These are phyloP conservation scores for Lutjanus argentimaculatus DNA, from an alignment of 2,797 vertebrate genomes.

Conservation along the genomic window DNA sequence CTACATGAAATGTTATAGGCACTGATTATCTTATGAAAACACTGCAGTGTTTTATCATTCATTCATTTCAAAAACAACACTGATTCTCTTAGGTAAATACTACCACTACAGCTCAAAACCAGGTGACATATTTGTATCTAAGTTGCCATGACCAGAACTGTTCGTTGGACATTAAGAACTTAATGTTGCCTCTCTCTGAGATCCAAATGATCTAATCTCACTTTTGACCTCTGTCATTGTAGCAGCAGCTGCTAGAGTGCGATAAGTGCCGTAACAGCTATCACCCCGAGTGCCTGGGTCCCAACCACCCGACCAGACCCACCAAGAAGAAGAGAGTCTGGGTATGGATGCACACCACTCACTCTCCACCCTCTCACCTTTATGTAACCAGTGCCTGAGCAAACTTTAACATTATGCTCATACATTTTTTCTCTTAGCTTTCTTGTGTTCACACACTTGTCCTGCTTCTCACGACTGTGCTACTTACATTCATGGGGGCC, in stretches of 20 bases:
- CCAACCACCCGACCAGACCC: conserved; percentile 98
- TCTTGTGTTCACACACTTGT: conserved; percentile 49
- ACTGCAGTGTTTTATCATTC: neutral
- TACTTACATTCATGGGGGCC: conserved; percentile 25
- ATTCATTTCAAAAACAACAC: conserved; percentile 14
- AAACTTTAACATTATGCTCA: conserved; percentile 33
- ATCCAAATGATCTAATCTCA: conserved; percentile 33
- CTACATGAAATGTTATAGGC: neutral
- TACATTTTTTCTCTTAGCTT: conserved; percentile 30
- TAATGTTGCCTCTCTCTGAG: conserved; percentile 6
- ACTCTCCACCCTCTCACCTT: conserved; percentile 5
- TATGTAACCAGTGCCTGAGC: conserved; percentile 3
- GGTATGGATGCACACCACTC: conserved; percentile 83
- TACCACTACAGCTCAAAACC: neutral
- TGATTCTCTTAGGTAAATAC: neutral
- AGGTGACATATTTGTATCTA: neutral
- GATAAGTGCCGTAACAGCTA: conserved; percentile 99
- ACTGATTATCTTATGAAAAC: conserved; percentile 4
- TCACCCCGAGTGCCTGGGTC: conserved; percentile 99
- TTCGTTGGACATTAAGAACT: neutral
- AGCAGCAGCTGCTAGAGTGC: conserved; percentile 96
- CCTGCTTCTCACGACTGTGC: conserved; percentile 20
- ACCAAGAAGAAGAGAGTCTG: conserved; percentile 99
- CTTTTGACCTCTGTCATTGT: conserved; percentile 34
- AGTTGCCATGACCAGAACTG: neutral